Evolutionary conservation across 2,888 invertebrate species (phyloP).

Genomic region (Cremastinae sp.): DNA sequence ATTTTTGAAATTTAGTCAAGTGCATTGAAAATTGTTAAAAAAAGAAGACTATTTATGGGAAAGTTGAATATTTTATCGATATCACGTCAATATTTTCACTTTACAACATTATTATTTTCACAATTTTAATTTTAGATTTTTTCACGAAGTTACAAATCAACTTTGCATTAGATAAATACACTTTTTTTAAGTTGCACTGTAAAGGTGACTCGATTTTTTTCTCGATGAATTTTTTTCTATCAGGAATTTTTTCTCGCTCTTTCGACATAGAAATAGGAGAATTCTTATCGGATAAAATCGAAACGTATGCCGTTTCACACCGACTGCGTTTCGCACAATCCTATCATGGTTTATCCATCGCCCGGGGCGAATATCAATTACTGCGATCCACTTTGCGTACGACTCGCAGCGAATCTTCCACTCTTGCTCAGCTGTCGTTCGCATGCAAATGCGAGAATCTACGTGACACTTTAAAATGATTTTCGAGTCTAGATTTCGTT

Average conservation of each 20-base stretch:
- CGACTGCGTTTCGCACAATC: conserved; percentile 66
- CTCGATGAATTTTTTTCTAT: no score
- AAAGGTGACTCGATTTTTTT: no score
- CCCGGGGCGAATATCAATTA: conserved; percentile 73
- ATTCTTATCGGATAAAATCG: conserved; percentile 11
- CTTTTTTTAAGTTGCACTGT: no score
- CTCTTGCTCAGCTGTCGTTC: conserved; percentile 45
- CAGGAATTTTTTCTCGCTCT: not conserved
- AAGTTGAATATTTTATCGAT: no score
- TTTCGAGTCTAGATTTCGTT: not conserved
- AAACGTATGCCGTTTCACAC: conserved; percentile 73
- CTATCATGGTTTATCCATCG: conserved; percentile 60
- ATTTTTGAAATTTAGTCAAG: no score
- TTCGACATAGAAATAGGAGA: conserved; percentile 36
- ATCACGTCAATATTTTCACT: no score
- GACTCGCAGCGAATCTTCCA: conserved; percentile 65
- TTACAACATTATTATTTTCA: no score
- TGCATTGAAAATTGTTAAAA: no score
- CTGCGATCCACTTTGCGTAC: conserved; percentile 76
- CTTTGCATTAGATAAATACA: no score
- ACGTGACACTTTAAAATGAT: not conserved
- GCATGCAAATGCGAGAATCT: conserved; percentile 68
- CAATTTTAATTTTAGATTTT: no score
- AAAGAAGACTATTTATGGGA: no score
- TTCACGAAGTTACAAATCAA: no score